Base-by-base conservation (phyloP, 1,140 invertebrate species). In the Conus ventricosus region DNA sequence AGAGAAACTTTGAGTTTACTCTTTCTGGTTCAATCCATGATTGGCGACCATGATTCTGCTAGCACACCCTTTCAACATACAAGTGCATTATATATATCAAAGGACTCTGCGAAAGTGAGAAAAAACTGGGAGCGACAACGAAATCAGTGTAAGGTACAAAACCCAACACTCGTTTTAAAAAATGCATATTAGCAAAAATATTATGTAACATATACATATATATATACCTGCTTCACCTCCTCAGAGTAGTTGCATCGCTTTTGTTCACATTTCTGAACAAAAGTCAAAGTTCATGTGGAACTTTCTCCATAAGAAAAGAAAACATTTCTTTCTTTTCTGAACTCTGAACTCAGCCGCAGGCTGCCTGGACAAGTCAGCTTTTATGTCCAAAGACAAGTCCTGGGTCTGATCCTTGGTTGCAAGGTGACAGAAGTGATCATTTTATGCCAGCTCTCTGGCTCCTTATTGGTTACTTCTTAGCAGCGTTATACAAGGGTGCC, bases 91-190 rank as follows among this genome's bases (percentile, higher is more conserved):
- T 71, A n/a, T 17, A 71, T 7, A 71, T 20, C 20, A 71, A 71
- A 13, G 17, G 23, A 71, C 11, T 71, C 67, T 71, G 67, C 20
- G 23, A 71, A 71, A 71, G 20, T 71, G 6, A n/a, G 6, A n/a
- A 23, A 23, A 63, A 71, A 71, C 13, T 71, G 67, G 67, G 67
- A 71, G 67, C 20, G 20, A 71, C 67, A 71, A 23, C 67, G 67
- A 71, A 71, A 71, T 63, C 67, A 71, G 67, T 20, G 67, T n/a
- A 71, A 71, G 13, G 67, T 71, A 71, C 67, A 71, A 71, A 71
- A 71, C 67, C 60, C 17, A 20, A 63, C 60, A 20, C 60, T 63
- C 17, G 17, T 71, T 20, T n/a, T 71, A 11, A 20, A 20, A 71
- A 20, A 71, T n/a, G 17, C 67, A 71, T 20, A 10, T 71, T 23